Percentiles rank a stretch among this genome's conserved stretches.
phyloP scores from a whole-genome alignment of 2,113 vertebrate species.

The Cebidichthys violaceus region DNA sequence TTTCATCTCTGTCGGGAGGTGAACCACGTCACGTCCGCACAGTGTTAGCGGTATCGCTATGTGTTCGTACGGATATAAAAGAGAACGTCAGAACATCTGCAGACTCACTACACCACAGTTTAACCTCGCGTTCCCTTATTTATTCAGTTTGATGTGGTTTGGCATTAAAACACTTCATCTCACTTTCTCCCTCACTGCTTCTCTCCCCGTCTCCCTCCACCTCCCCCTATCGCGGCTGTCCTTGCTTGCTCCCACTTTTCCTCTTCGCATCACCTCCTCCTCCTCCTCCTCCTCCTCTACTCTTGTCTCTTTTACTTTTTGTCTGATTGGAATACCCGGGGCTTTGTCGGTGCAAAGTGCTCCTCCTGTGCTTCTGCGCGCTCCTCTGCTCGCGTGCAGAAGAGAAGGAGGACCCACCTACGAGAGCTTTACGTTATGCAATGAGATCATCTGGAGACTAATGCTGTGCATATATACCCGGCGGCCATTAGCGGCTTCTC shows the following conservation, averaged over 20 bases:
- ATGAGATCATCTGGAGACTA: conserved; percentile 72
- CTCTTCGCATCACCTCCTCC: conserved; percentile 8
- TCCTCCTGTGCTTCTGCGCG: conserved; percentile 40
- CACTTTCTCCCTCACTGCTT: background rate
- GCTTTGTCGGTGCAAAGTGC: conserved; percentile 57
- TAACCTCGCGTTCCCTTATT: background rate
- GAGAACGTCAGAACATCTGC: background rate
- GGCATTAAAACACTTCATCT: background rate
- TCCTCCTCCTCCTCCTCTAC: conserved; percentile 5
- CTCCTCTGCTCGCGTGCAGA: conserved; percentile 23
- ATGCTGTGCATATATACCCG: conserved; percentile 53
- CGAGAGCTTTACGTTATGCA: conserved; percentile 66
- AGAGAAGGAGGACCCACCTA: conserved; percentile 42
- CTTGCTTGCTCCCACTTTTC: conserved; percentile 32
- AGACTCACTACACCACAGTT: background rate
- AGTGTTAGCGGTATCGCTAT: background rate
- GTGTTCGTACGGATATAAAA: background rate
- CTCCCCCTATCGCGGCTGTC: conserved; percentile 37
- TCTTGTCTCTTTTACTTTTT: conserved; percentile 61
- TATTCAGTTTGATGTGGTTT: background rate
- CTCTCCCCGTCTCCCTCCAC: background rate
- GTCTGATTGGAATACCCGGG: conserved; percentile 48
- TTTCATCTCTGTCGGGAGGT: background rate
- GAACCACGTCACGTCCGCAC: background rate
- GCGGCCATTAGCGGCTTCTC: conserved; percentile 57